Evolutionary conservation across 2,797 vertebrate species (phyloP).

Genomic region (Sebastes paucispinis): DNA sequence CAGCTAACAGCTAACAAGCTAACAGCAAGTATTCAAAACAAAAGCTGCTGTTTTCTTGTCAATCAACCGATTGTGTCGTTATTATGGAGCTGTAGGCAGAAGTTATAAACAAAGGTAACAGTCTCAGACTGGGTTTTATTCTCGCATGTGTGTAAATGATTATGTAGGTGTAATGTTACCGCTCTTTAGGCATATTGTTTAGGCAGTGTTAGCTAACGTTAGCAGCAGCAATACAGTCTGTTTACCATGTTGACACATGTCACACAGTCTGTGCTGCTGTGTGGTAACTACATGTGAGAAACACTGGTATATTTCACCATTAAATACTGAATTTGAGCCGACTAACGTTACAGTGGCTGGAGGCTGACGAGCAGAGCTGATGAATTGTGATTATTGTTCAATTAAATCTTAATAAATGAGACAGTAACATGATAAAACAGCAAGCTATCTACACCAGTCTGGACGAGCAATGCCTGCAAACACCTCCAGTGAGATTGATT

Average conservation of each 20-base stretch:
- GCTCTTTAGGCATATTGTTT: background rate
- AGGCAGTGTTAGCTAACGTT: background rate
- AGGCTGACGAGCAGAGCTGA: background rate
- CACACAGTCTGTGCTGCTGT: background rate
- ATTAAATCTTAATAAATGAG: background rate
- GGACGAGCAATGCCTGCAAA: background rate
- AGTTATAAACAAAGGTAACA: constrained; percentile 45
- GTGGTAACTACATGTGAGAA: background rate
- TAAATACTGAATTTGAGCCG: background rate
- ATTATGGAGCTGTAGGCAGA: constrained; percentile 47
- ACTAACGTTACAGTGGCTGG: background rate
- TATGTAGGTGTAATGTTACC: background rate
- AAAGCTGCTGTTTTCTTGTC: background rate
- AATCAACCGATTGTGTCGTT: background rate
- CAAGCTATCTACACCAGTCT: background rate
- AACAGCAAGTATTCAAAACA: constrained; percentile 16
- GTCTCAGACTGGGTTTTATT: background rate
- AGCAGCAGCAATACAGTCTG: background rate
- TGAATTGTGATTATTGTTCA: background rate
- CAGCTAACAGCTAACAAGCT: background rate
- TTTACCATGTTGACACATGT: background rate
- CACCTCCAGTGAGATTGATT: background rate
- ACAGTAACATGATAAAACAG: background rate
- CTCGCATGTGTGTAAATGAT: background rate
- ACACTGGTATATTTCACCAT: background rate